Evolutionary conservation across 2,113 vertebrate genomes (phyloP).

Genomic region (Hippocampus abdominalis): DNA sequence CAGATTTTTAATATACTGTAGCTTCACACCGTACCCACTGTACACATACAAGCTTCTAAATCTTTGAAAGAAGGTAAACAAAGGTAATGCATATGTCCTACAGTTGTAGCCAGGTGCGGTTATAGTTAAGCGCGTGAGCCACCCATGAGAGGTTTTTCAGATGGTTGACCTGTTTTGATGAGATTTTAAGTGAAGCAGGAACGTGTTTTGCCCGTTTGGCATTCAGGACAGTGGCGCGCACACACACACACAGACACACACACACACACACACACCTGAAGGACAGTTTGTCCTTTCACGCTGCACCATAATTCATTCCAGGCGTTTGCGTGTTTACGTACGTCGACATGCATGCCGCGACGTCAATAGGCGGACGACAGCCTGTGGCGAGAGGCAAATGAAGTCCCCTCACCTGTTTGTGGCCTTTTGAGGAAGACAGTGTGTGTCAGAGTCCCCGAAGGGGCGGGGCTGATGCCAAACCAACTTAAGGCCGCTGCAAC

Average conservation of each 20-base stretch:
- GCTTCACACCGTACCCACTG: no score
- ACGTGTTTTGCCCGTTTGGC: slow-evolving; percentile 40
- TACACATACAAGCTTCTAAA: no score
- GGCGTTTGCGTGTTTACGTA: slow-evolving; percentile 39
- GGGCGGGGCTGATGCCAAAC: slow-evolving; percentile 51
- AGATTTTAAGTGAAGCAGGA: slow-evolving; percentile 38
- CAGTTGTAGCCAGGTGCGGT: no score
- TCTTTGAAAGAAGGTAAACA: no score
- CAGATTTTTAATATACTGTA: no score
- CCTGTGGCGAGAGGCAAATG: slow-evolving; percentile 61
- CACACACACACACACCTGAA: slow-evolving; percentile 32
- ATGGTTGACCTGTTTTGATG: slow-evolving; percentile 21
- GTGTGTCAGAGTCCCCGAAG: slow-evolving; percentile 54
- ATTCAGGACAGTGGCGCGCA: slow-evolving; percentile 26
- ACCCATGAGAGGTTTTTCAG: neutral
- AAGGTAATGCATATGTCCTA: no score
- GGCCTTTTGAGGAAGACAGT: slow-evolving; percentile 59
- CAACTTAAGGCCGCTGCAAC: slow-evolving; percentile 55
- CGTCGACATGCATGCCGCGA: slow-evolving; percentile 4
- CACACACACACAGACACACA: no score
- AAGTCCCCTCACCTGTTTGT: slow-evolving; percentile 71
- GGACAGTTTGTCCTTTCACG: slow-evolving; percentile 51
- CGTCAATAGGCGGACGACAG: slow-evolving; percentile 44
- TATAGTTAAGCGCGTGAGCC: no score
- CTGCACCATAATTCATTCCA: slow-evolving; percentile 51